phyloP scores from a whole-genome alignment of 2,888 invertebrate genomes.

The Apodemia zela region DNA sequence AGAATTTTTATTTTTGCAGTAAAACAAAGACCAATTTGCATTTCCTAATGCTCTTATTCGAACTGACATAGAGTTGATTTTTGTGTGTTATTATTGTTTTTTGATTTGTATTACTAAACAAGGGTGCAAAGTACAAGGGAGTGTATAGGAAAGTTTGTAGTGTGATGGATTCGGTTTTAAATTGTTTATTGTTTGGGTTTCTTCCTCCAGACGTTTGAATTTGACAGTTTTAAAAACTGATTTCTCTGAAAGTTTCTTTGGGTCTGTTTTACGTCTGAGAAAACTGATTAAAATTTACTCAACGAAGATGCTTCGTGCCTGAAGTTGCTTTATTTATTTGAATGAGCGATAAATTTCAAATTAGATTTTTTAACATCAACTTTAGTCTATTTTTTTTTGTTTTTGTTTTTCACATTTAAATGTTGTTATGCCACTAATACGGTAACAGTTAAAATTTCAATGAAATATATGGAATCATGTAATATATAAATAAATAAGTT shows the following conservation, averaged over 20 bases:
- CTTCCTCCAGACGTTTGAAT: slow-evolving; percentile 30
- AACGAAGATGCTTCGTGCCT: background rate
- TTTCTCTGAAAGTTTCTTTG: slow-evolving; percentile 24
- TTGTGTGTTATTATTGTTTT: slow-evolving; percentile 27
- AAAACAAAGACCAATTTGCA: slow-evolving; percentile 21
- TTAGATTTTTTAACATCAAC: background rate
- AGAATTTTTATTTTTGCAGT: slow-evolving; percentile 24
- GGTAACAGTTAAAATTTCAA: too few relatives aligned
- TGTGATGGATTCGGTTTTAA: slow-evolving; percentile 60
- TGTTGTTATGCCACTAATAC: too few relatives aligned
- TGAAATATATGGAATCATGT: too few relatives aligned
- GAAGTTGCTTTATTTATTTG: background rate
- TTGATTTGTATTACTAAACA: slow-evolving; percentile 26
- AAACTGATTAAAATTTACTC: slow-evolving; percentile 4
- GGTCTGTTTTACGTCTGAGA: slow-evolving; percentile 1
- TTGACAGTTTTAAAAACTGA: slow-evolving; percentile 28
- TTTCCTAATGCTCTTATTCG: slow-evolving; percentile 29
- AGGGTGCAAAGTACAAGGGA: slow-evolving; percentile 36
- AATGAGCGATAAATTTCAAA: background rate
- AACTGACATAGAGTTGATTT: slow-evolving; percentile 35
- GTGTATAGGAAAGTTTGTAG: slow-evolving; percentile 51
- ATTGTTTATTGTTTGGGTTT: slow-evolving; percentile 52
- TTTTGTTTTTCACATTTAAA: too few relatives aligned
- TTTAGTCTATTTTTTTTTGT: too few relatives aligned
- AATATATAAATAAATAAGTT: too few relatives aligned